Evolutionary conservation across 2,888 invertebrate genomes (phyloP), one percentile per base, ranked within the genome.

Genomic region (Drosophila monieri): DNA sequence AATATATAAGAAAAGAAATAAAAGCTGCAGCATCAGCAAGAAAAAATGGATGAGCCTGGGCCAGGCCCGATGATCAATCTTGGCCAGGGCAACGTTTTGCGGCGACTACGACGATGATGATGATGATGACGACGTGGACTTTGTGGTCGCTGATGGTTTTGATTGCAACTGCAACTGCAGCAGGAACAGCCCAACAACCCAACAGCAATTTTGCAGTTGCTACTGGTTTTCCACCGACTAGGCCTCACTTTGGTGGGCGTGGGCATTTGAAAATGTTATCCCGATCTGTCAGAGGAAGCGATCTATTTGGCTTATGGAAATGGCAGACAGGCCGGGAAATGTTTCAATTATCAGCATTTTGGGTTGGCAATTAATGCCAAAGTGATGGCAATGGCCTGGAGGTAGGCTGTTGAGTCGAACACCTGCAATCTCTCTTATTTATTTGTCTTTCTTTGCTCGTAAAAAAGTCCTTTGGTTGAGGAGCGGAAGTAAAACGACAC

Each of bases 31-130:
- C 39, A 15, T 39, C 32, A 32, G 32, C 5, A 18, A 27, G 27
- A 48, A 43, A 69, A 80, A 85, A 86, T 83, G 81, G 83, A 85
- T 85, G 81, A 80, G 52, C 75, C 54, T 61, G 64, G 64, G 67
- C 81, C 64, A 65, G 60, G 51, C 61, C 56, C 66, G 68, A 86
- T 86, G 86, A 84, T 84, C 84, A 84, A 84, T 84, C 84, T 84
- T 78, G 69, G 74, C 75, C 66, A 74, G 65, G 73, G 48, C 72
- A 78, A 70, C 55, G 69, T 52, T 69, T 70, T 67, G 37, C 65
- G n/a, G 48, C 30, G 65, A 67, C 49, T 55, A 67, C 53, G 39
- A 43, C 12, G 43, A 43, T 21, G 43, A 43, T 51, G 76, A 70
- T 51, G 74, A 61, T 66, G 72, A 69, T 49, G 74, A 60, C 59